A percentile compares a stretch with the other conserved stretches of the same genome.
phyloP scores from a whole-genome alignment of 2,797 vertebrate species.

The Apogon hyalosoma region DNA sequence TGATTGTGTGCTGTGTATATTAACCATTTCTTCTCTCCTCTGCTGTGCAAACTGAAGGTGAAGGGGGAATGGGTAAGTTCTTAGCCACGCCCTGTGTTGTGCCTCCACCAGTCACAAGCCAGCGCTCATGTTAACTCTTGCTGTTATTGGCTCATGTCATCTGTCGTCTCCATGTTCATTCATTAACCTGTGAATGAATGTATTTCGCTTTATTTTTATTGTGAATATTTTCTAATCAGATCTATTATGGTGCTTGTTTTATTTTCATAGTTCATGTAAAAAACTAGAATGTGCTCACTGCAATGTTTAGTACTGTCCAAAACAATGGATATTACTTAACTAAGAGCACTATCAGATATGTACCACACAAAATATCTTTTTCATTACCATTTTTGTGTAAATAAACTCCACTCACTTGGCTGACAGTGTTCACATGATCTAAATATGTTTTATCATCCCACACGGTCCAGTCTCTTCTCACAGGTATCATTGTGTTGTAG shows the following conservation, averaged over 20 bases:
- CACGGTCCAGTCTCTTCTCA: neutral
- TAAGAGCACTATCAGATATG: neutral
- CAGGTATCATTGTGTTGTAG: no score
- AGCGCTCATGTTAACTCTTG: constrained; percentile 33
- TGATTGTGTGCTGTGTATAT: constrained; percentile 31
- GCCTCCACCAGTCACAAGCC: constrained; percentile 65
- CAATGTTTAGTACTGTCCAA: neutral
- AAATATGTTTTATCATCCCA: neutral
- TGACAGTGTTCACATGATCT: neutral
- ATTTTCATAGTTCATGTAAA: constrained; percentile 23
- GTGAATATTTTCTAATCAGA: constrained; percentile 11
- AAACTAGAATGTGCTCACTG: constrained; percentile 9
- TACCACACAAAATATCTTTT: neutral
- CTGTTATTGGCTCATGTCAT: constrained; percentile 53
- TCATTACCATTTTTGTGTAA: neutral
- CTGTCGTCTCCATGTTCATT: constrained; percentile 44
- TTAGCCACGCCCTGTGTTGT: constrained; percentile 62
- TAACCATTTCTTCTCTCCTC: constrained; percentile 85
- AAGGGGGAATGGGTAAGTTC: constrained; percentile 95
- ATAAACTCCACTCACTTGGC: neutral
- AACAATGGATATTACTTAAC: neutral
- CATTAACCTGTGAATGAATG: constrained; percentile 61
- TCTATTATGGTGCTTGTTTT: constrained; percentile 3
- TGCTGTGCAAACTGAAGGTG: constrained; percentile 91
- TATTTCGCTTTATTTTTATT: constrained; percentile 14